A percentile compares a stretch with the other conserved stretches of the same genome.
phyloP scores from a whole-genome alignment of 2,888 invertebrate species.

The Melikaiella ostensackeni region DNA sequence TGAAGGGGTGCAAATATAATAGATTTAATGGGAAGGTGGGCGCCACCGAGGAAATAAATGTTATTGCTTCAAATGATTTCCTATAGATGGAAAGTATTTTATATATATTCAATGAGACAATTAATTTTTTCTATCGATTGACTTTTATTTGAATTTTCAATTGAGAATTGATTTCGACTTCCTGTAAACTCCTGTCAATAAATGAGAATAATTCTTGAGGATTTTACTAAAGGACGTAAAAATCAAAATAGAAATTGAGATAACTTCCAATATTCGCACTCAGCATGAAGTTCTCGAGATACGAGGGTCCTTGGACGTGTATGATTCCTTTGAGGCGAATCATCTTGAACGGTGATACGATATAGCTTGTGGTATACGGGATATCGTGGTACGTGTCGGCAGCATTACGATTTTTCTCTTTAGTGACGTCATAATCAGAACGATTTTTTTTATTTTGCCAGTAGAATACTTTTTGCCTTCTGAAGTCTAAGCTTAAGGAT shows the following conservation, averaged over 20 bases:
- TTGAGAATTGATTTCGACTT: neutral
- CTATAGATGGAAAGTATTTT: neutral
- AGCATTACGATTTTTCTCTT: neutral
- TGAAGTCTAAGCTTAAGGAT: too few relatives aligned
- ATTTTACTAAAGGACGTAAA: neutral
- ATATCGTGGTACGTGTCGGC: neutral
- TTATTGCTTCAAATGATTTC: neutral
- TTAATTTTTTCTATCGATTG: neutral
- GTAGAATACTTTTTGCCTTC: neutral
- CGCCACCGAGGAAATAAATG: neutral
- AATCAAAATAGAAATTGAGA: neutral
- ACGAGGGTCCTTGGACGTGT: conserved; percentile 28
- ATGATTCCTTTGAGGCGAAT: conserved; percentile 18
- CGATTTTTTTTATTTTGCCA: neutral
- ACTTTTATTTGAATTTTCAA: neutral
- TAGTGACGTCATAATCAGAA: neutral
- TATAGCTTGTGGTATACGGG: neutral
- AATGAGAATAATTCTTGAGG: neutral
- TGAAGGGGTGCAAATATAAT: neutral
- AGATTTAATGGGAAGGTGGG: neutral
- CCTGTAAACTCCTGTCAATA: neutral
- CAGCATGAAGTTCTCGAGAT: neutral
- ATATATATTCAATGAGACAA: too few relatives aligned
- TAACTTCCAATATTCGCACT: neutral
- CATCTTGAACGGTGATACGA: conserved; percentile 8